Percentiles rank a stretch among this genome's conserved stretches.
These are phyloP conservation scores for Decapterus maruadsi DNA, from an alignment of 2,797 vertebrate species.

Conservation along the genomic window DNA sequence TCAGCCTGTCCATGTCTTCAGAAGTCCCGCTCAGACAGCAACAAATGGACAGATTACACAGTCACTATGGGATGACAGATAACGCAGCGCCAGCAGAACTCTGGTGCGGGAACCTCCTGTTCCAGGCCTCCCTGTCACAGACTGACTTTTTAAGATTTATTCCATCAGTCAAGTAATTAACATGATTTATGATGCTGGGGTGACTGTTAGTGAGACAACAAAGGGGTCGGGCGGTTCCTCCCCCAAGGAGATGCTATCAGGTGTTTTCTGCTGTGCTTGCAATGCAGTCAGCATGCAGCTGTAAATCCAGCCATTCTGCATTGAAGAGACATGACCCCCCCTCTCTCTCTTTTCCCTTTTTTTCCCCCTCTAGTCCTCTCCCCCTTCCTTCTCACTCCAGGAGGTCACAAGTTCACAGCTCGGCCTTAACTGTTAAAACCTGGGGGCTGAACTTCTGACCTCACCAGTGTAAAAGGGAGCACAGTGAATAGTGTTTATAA, in stretches of 20 bases:
- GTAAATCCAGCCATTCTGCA: slow-evolving; percentile 88
- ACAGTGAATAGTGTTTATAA: slow-evolving; percentile 80
- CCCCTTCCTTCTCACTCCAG: slow-evolving; percentile 68
- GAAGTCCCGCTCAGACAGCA: slow-evolving; percentile 74
- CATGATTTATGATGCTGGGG: slow-evolving; percentile 87
- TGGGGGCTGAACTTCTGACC: slow-evolving; percentile 87
- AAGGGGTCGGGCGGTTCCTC: slow-evolving; percentile 83
- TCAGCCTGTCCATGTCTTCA: slow-evolving; percentile 72
- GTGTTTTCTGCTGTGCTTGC: slow-evolving; percentile 89
- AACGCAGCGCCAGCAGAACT: slow-evolving; percentile 82
- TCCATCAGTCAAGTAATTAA: slow-evolving; percentile 90
- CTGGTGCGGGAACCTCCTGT: slow-evolving; percentile 80
- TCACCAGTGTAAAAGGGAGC: slow-evolving; percentile 81
- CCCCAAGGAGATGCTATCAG: slow-evolving; percentile 89
- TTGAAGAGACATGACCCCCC: slow-evolving; percentile 78
- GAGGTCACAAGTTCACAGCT: slow-evolving; percentile 88
- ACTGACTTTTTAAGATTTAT: slow-evolving; percentile 87
- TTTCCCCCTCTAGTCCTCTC: slow-evolving; percentile 55
- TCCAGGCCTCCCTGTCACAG: slow-evolving; percentile 70
- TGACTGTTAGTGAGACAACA: slow-evolving; percentile 89
- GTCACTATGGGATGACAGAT: slow-evolving; percentile 85
- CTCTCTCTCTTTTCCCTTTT: slow-evolving; percentile 18
- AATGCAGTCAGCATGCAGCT: slow-evolving; percentile 87
- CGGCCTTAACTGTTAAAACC: slow-evolving; percentile 86
- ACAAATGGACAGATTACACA: slow-evolving; percentile 88